phyloP scores from a whole-genome alignment of 2,888 invertebrate species.

The Anthophora plumipes region DNA sequence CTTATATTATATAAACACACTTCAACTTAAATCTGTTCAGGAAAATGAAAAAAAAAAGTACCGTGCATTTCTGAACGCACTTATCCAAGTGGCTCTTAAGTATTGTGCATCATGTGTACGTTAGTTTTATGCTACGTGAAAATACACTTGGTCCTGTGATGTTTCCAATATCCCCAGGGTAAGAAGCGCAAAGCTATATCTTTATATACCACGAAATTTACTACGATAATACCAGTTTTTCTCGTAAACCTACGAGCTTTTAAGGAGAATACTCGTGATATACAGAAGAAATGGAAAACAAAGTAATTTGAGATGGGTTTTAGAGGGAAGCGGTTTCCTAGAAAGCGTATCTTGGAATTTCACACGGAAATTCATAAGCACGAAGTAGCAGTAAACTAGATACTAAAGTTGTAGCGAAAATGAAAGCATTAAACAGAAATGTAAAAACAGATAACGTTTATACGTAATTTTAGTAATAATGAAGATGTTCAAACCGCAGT shows the following conservation, averaged over 20 bases:
- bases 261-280: slow-evolving; percentile 12
- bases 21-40: slow-evolving; percentile 17
- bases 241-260: slow-evolving; percentile 49
- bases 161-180: slow-evolving; percentile 67
- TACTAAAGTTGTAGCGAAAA: background rate
- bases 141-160: slow-evolving; percentile 65
- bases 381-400: background rate
- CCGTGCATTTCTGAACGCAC: slow-evolving; percentile 72
- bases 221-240: slow-evolving; percentile 56
- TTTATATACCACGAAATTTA: slow-evolving; percentile 58
- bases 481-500: background rate
- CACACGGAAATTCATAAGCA: background rate
- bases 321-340: background rate
- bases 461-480: background rate
- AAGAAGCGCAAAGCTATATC: slow-evolving; percentile 46
- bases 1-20: slow-evolving; percentile 1
- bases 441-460: no score
- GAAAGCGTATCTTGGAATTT: background rate
- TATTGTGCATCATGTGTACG: slow-evolving; percentile 51
- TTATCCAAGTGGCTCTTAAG: slow-evolving; percentile 69
- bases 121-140: slow-evolving; percentile 65
- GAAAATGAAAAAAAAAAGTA: slow-evolving; percentile 52
- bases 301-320: slow-evolving; percentile 8
- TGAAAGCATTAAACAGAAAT: background rate
- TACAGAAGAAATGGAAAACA: slow-evolving; percentile 27